These are phyloP conservation scores for Hydrochoerus hydrochaeris DNA, from an alignment of 2,113 vertebrate species.

Conservation along the genomic window DNA sequence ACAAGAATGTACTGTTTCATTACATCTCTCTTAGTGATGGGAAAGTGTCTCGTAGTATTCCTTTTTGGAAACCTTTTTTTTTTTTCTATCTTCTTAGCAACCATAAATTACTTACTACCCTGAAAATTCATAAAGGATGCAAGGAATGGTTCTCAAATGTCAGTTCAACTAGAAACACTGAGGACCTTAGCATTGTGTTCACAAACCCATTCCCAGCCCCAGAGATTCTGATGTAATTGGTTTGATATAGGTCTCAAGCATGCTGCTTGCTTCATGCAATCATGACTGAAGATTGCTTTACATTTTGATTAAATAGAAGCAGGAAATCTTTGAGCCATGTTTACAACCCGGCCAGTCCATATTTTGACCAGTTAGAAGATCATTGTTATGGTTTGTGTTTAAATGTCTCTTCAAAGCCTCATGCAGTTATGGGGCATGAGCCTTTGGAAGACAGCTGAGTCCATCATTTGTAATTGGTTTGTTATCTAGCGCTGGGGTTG, in stretches of 20 bases:
- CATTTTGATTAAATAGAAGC: not conserved
- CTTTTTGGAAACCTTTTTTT: not conserved
- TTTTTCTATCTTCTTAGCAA: conserved; percentile 5
- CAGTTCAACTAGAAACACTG: not conserved
- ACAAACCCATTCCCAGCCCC: not conserved
- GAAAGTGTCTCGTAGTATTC: not conserved
- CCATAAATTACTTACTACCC: not conserved
- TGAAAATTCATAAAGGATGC: not conserved
- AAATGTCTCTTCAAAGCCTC: too few species aligned
- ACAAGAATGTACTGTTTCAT: not conserved
- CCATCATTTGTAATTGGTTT: too few species aligned
- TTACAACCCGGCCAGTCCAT: not conserved
- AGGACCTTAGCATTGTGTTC: not conserved
- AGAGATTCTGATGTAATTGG: not conserved
- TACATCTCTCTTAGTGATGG: not conserved
- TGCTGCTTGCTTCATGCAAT: not conserved
- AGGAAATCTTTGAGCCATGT: not conserved
- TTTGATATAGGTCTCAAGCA: not conserved
- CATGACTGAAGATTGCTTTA: not conserved
- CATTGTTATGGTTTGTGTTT: too few species aligned
- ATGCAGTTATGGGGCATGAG: too few species aligned
- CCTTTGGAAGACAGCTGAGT: too few species aligned
- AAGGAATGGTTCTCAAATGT: not conserved
- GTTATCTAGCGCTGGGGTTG: too few species aligned
- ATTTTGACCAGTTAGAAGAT: not conserved